A percentile compares a stretch with the other conserved stretches of the same genome.
phyloP scores from a whole-genome alignment of 2,113 vertebrate species.

The Antidorcas marsupialis region DNA sequence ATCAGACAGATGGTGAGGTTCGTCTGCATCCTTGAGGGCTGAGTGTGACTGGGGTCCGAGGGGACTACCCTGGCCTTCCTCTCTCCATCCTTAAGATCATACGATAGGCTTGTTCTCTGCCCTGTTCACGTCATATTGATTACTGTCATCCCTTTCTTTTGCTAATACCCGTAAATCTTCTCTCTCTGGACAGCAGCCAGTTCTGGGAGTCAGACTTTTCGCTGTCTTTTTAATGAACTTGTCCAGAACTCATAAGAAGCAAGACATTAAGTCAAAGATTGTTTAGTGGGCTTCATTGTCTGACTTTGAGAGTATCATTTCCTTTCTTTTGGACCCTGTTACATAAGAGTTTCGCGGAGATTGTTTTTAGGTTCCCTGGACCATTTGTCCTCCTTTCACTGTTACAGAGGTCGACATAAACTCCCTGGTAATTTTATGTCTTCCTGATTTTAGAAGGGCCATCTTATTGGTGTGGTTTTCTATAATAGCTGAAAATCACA shows the following conservation, averaged over 20 bases:
- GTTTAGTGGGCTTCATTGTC: not conserved
- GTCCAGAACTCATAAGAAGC: not conserved
- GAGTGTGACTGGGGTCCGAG: not conserved
- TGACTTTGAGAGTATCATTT: not conserved
- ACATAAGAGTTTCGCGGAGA: not conserved
- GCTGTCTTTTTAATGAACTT: not conserved
- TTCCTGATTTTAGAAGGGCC: not conserved
- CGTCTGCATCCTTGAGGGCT: rapidly evolving
- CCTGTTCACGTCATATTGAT: not conserved
- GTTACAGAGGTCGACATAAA: not conserved
- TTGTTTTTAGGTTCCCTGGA: not conserved
- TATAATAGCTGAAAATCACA: not conserved
- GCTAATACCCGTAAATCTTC: not conserved
- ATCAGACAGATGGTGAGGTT: not conserved
- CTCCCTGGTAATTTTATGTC: not conserved
- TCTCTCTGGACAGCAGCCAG: not conserved
- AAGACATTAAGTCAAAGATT: not conserved
- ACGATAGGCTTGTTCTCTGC: not conserved
- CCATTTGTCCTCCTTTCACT: not conserved
- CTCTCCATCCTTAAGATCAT: not conserved
- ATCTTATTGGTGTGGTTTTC: not conserved
- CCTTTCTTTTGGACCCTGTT: not conserved
- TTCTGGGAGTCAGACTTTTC: not conserved
- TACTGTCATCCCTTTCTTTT: not conserved
- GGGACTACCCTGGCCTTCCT: not conserved